Base-by-base conservation (phyloP, 2,797 vertebrate genomes). In the Sebastes itinus region DNA sequence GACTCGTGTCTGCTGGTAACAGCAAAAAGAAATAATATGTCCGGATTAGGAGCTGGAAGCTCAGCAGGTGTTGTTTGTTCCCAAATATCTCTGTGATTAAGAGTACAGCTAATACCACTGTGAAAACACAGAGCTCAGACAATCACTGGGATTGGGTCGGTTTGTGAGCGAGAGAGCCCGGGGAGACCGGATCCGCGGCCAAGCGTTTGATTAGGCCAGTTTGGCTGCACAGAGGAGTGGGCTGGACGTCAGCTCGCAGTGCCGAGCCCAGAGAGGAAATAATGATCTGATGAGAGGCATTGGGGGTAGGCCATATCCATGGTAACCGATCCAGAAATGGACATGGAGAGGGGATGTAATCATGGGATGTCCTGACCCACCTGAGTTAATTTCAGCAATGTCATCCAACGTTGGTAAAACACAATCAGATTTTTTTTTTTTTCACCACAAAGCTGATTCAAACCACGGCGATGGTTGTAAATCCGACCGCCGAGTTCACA, bases 281-380 rank as follows among this genome's bases (percentile, higher is more conserved):
- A 85, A 91, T 83, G 75, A 91, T 86, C 65, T 82, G 80, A 88
- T 78, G 42, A 82, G 81, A 82, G 63, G 75, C 61, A 18, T 54
- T 2, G 8, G 49, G 9, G 49, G 49, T 22, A 54, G 20, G 20
- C 49, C 49, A 55, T 89, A 55, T 2, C 87, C 84, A 86, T 90
- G 80, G 89, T 22, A 72, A 93, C 88, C 69, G 16, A 42, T 54
- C 69, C 68, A 64, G 49, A 75, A 60, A 81, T 66, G 76, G 18
- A 81, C 33, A 80, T 3, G 20, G 27, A 75, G 64, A 66, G 32
- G 58, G 22, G 65, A 77, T 56, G 69, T 68, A 83, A 87, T 89
- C 55, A 74, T 5, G 42, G 63, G 73, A 69, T 85, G 84, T 27
- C 67, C 83, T 73, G 72, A 80, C 55, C 82, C 67, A 66, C 75